Conservation (phyloP, 1,140 invertebrate species). For the Lucilia cuprina region DNA sequence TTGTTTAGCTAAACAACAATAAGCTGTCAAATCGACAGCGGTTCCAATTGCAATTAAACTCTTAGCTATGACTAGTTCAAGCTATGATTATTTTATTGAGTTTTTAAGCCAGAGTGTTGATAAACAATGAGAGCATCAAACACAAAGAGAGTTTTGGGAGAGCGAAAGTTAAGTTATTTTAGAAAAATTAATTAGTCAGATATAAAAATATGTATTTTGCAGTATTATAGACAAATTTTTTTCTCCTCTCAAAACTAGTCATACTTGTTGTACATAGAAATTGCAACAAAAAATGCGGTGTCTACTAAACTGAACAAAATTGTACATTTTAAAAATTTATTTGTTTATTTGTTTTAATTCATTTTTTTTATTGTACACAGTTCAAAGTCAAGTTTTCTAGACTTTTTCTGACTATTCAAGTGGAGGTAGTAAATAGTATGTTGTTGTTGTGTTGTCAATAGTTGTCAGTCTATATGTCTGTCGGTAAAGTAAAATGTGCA, state of each 20-base stretch:
- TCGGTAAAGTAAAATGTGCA: slow-evolving; percentile 1
- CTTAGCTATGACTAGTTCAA: no score
- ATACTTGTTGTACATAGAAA: slow-evolving; percentile 26
- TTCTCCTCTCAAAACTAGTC: slow-evolving; percentile 22
- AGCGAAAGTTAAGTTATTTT: no score
- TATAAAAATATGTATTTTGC: no score
- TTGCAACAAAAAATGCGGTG: slow-evolving; percentile 2
- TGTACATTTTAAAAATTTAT: neutral
- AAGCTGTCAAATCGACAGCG: no score
- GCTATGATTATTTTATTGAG: no score
- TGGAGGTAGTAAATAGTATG: neutral
- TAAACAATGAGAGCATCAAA: no score
- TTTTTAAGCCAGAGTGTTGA: no score
- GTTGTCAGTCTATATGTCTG: neutral
- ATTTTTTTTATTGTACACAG: neutral
- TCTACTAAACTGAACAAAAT: neutral
- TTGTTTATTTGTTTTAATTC: no score
- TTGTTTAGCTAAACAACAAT: no score
- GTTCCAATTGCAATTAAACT: no score
- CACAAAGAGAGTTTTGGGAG: no score
- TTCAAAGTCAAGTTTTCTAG: slow-evolving; percentile 34
- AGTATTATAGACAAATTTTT: neutral
- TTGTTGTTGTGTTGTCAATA: neutral
- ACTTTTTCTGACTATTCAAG: neutral
- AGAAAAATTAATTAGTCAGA: no score